These are phyloP conservation scores for Papilio protenor DNA, from an alignment of 2,888 invertebrate species.

Conservation along the genomic window DNA sequence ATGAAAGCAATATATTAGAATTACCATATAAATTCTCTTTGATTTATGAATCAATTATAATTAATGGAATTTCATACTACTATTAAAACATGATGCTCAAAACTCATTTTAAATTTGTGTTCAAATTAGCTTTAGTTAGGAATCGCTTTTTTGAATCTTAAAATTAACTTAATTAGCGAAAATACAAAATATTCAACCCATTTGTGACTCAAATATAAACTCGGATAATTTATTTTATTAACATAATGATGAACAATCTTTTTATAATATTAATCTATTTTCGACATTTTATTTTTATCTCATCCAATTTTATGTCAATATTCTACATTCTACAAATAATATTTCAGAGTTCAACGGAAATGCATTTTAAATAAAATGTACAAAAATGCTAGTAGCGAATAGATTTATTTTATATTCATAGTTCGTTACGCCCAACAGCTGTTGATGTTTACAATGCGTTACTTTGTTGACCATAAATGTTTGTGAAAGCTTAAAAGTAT, in stretches of 20 bases:
- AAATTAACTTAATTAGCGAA: not conserved
- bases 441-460: conserved; percentile 11
- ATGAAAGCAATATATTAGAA: not conserved
- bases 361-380: conserved; percentile 2
- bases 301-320: not conserved
- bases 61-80: not conserved
- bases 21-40: not conserved
- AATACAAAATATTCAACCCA: not conserved
- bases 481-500: not conserved
- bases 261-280: not conserved
- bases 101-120: too few species aligned
- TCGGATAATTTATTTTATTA: too few species aligned
- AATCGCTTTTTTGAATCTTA: too few species aligned
- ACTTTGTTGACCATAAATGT: conserved; percentile 10
- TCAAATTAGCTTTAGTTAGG: too few species aligned
- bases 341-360: not conserved
- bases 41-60: not conserved
- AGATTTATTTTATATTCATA: conserved; percentile 20
- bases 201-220: not conserved
- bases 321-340: not conserved
- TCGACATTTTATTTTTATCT: not conserved
- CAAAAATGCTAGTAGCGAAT: not conserved
- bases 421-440: conserved; percentile 22
- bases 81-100: too few species aligned
- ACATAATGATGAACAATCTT: not conserved